Evolutionary conservation across 1,140 invertebrate genomes (phyloP).

Genomic region (Archivesica marissinica): DNA sequence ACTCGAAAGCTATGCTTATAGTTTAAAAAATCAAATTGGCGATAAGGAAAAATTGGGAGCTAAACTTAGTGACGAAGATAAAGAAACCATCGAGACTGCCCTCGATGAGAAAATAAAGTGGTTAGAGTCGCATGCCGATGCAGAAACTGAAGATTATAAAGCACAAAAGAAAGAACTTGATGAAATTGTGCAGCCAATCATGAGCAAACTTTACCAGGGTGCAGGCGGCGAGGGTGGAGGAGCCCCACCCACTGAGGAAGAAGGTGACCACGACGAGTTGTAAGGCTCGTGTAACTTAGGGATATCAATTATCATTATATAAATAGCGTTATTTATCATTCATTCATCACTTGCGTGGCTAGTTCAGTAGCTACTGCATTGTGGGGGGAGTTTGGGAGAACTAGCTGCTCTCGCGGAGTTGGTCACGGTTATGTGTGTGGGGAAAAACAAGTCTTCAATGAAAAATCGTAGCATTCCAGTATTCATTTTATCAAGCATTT

Average conservation of each 20-base stretch:
- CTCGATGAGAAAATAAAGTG: conserved; percentile 99
- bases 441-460: too few species aligned
- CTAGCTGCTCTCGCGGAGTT: too few species aligned
- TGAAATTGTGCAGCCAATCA: conserved; percentile 98
- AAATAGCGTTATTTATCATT: conserved; percentile 16
- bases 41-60: conserved; percentile 99
- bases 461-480: too few species aligned
- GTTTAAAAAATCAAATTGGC: conserved; percentile 96
- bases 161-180: conserved; percentile 99
- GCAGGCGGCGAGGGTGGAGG: conserved; percentile 85
- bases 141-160: conserved; percentile 96
- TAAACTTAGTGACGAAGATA: conserved; percentile 96
- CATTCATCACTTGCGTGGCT: background rate
- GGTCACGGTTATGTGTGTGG: too few species aligned
- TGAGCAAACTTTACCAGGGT: conserved; percentile 97
- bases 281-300: conserved; percentile 65
- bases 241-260: conserved; percentile 65
- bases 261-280: conserved; percentile 74
- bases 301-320: conserved; percentile 16
- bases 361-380: background rate
- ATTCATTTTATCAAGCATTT: too few species aligned
- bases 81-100: conserved; percentile 96
- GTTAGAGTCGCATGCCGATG: conserved; percentile 98
- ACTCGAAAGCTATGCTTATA: conserved; percentile 98
- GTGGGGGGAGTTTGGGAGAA: background rate